Evolutionary conservation across 2,888 invertebrate genomes (phyloP).

Genomic region (Dasypogon diadema): DNA sequence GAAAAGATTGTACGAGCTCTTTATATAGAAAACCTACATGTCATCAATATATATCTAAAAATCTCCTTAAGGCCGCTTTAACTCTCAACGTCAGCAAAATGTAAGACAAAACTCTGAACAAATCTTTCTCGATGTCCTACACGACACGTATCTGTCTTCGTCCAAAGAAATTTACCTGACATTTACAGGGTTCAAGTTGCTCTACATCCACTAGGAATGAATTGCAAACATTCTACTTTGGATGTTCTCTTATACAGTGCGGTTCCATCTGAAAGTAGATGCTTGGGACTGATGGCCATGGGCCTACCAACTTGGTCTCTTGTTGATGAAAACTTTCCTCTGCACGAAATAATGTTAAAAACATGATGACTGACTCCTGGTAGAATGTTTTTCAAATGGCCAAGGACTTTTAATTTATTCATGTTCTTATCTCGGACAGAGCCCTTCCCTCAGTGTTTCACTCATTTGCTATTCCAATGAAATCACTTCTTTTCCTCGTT

Average conservation of each 20-base stretch:
- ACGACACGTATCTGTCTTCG: conserved; percentile 29
- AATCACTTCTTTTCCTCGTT: conserved; percentile 30
- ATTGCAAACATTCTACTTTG: neutral
- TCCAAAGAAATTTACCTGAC: conserved; percentile 7
- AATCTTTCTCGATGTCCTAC: conserved; percentile 26
- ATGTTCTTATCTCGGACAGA: conserved; percentile 47
- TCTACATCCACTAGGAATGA: conserved; percentile 11
- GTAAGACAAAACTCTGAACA: conserved; percentile 38
- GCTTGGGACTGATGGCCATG: neutral
- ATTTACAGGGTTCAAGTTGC: conserved; percentile 15
- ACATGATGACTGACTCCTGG: conserved; percentile 44
- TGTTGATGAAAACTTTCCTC: conserved; percentile 34
- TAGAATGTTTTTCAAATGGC: conserved; percentile 45
- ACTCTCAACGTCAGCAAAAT: conserved; percentile 27
- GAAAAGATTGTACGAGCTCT: no score
- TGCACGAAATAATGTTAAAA: conserved; percentile 27
- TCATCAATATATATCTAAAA: no score
- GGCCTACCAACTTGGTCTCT: conserved; percentile 37
- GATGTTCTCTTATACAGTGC: neutral
- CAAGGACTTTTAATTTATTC: conserved; percentile 52
- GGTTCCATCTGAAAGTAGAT: neutral
- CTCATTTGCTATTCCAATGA: conserved; percentile 45
- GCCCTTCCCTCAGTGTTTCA: conserved; percentile 16
- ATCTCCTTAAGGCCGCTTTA: conserved; percentile 16
- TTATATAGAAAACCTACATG: no score